phyloP scores from a whole-genome alignment of 1,140 invertebrate species.

The Drosophila sp. region DNA sequence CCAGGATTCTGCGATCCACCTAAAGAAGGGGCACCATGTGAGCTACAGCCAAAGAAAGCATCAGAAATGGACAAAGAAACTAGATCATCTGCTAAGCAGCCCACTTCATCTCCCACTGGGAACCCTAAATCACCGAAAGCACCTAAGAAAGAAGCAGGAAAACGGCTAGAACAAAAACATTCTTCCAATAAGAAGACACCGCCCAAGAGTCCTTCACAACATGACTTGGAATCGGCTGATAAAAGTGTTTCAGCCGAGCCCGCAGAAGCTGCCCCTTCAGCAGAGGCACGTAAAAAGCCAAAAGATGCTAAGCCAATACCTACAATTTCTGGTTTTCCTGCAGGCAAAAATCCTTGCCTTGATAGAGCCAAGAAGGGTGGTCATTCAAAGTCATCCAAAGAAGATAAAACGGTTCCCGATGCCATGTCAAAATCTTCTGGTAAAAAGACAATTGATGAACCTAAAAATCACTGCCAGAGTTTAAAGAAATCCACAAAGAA shows the following conservation, averaged over 20 bases:
- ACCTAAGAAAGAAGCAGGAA: neutral
- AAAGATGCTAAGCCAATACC: neutral
- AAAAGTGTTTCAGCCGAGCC: neutral
- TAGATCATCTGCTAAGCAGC: neutral
- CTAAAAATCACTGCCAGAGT: neutral
- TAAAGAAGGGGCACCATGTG: neutral
- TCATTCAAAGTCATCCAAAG: neutral
- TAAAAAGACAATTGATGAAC: neutral
- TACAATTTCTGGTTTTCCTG: neutral
- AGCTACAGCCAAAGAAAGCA: neutral
- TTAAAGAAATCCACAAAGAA: neutral
- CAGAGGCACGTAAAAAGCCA: neutral
- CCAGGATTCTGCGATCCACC: slow-evolving; percentile 4
- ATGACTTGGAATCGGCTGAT: neutral
- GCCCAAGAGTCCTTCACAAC: neutral
- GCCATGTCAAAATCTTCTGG: neutral
- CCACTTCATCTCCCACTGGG: neutral
- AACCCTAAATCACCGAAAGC: neutral
- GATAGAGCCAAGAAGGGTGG: neutral
- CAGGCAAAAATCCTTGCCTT: neutral
- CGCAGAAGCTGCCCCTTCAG: neutral
- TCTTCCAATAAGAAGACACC: no score
- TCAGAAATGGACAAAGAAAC: neutral
- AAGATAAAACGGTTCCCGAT: neutral
- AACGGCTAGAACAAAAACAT: neutral